Evolutionary conservation across 2,888 invertebrate genomes (phyloP).

Genomic region (Byasa hedistus): DNA sequence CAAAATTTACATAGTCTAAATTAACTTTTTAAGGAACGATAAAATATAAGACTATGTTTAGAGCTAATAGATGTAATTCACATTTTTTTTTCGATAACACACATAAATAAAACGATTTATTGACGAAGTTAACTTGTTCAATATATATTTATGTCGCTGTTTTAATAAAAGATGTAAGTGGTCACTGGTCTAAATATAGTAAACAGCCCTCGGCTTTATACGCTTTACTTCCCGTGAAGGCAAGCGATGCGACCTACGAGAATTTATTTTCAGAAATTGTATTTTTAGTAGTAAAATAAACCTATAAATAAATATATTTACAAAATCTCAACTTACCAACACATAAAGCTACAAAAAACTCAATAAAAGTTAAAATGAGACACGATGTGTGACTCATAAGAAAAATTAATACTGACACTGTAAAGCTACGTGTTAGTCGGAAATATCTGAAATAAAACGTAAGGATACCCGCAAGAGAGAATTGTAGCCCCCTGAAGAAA

Average conservation of each 20-base stretch:
- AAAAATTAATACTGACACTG: constrained; percentile 24
- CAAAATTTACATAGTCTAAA: not conserved
- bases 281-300: constrained; percentile 24
- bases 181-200: constrained; percentile 22
- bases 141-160: not conserved
- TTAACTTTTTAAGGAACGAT: too few species aligned
- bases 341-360: not conserved
- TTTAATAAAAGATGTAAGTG: not conserved
- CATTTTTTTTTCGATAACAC: not conserved
- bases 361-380: not conserved
- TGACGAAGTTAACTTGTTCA: not conserved
- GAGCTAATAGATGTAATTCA: not conserved
- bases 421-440: constrained; percentile 19
- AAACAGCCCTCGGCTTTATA: constrained; percentile 15
- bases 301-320: constrained; percentile 8
- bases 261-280: constrained; percentile 25
- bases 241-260: constrained; percentile 19
- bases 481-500: constrained; percentile 12
- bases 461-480: constrained; percentile 20
- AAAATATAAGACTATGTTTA: too few species aligned
- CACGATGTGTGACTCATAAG: constrained; percentile 1
- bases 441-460: constrained; percentile 28
- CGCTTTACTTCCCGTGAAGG: constrained; percentile 27
- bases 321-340: constrained; percentile 16
- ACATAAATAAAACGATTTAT: not conserved